A percentile compares a stretch with the other conserved stretches of the same genome.
Evolutionary conservation across 2,797 vertebrate genomes (phyloP).

Genomic region (Crenuchus spilurus): DNA sequence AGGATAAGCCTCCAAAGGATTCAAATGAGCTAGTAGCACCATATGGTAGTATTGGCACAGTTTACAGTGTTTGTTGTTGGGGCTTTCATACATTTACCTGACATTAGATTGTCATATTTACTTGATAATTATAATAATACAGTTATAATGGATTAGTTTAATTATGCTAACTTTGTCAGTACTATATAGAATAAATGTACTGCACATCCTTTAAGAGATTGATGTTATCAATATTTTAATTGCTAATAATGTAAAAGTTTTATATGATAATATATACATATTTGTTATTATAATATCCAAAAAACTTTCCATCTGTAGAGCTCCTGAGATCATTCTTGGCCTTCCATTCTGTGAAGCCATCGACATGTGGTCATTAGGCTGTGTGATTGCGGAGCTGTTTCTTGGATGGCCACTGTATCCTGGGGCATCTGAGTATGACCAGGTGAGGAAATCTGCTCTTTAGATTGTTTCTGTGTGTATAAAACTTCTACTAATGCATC

Average conservation of each 20-base stretch:
- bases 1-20: neutral
- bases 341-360: slow-evolving; percentile 97
- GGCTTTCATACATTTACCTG: neutral
- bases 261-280: too few relatives aligned
- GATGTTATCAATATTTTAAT: too few relatives aligned
- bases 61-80: neutral
- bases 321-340: slow-evolving; percentile 97
- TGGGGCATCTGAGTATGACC: slow-evolving; percentile 96
- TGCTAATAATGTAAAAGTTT: too few relatives aligned
- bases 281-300: too few relatives aligned
- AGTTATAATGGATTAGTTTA: too few relatives aligned
- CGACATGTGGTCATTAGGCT: slow-evolving; percentile 99
- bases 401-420: slow-evolving; percentile 98
- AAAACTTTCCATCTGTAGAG: slow-evolving; percentile 72
- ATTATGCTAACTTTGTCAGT: too few relatives aligned
- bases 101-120: neutral
- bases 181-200: too few relatives aligned
- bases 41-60: too few relatives aligned
- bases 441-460: slow-evolving; percentile 78
- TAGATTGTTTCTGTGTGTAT: neutral
- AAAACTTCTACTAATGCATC: too few relatives aligned
- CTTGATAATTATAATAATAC: too few relatives aligned
- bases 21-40: too few relatives aligned
- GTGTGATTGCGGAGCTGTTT: slow-evolving; percentile 98
- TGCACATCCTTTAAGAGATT: too few relatives aligned